Evolutionary conservation across 2,888 invertebrate species (phyloP), one percentile per base, ranked within the genome.

Genomic region (Callyntrura guangdongensis): DNA sequence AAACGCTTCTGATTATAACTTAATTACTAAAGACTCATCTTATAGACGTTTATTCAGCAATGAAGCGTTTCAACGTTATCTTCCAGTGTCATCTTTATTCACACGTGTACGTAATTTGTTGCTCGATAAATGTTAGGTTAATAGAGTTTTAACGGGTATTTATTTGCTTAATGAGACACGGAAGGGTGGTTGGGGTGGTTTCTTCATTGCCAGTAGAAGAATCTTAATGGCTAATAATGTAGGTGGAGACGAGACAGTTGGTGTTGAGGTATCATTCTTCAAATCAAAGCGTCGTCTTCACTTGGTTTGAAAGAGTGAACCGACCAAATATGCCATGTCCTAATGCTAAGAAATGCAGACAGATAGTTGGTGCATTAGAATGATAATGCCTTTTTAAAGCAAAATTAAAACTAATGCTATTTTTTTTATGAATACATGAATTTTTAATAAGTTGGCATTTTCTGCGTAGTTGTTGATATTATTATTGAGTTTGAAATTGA

Each of bases 31-130:
- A 25, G 59, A 59, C 8, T 25, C 25, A 64, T 22, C 61, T 12
- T 36, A 12, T 83, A 85, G 85, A 59, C 74, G 61, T 27, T 69
- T 74, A 11, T 12, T n/a, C 86, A 86, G 49, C 53, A 79, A 20
- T 79, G n/a, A 17, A 14, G 8, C 22, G 5, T 36, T 72, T 56
- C 85, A 45, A n/a, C 72, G 36, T 45, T 67, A 25, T 69, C 85
- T 59, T 56, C 61, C 77, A 22, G 4, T 20, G 27, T 72, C 72
- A 72, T 9, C 47, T 20, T 9, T 36, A 36, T 36, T 6, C 36
- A 36, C 47, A 47, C 72, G 72, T 72, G 72, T 72, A 72, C 47
- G 72, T 72, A 36, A 64, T 22, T 64, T 64, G 22, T 64, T 25
- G 25, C 22, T 27, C 27, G 27, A 36, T 67, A 36, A 53, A 53